Evolutionary conservation across 2,797 vertebrate genomes (phyloP), one percentile per base, ranked within the genome.

Genomic region (Silurus lanzhouensis): DNA sequence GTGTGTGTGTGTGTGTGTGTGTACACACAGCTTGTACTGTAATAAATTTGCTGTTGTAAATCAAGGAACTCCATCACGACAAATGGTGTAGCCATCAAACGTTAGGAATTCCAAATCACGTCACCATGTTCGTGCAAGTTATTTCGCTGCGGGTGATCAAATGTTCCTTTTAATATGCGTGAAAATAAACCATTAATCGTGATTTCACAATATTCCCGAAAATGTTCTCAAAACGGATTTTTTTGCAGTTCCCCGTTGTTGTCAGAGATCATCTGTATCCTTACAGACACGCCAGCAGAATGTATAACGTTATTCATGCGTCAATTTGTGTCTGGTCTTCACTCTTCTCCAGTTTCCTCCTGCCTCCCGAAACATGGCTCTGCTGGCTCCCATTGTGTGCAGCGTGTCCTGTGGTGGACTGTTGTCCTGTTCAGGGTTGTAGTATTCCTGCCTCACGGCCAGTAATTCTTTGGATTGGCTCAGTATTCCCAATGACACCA

Each of bases 71-170:
- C 48, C 27, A 25, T 76, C 20, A 27, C 27, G 80, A 25, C 27
- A 71, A 81, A 72, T 27, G 17, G 19, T 74, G 57, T 72, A 63
- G 31, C 31, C n/a, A 72, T 61, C 44, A 27, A 25, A 44, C 61
- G 6, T 61, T 70, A 46, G 6, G 48, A 25, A 27, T 46, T 20
- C 57, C 76, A 79, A 79, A 63, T 79, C 55, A 38, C 22, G 48
- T 85, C 66, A 17, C 52, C 57, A 10, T 72, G 75, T 80, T 84
- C 25, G 27, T 80, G 77, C 72, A 17, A 52, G 64, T 63, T 38
- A 55, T 72, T 64, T 85, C 72, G 46, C 84, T 64, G 46, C 57
- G 14, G 17, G 19, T 20, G 64, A 81, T 85, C 52, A 61, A 85
- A 46, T n/a, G 55, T 79, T 25, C 22, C 17, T 71, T 66, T 10